These are phyloP conservation scores for Apodemus agrarius DNA, from an alignment of 2,797 vertebrate genomes.

Conservation along the genomic window DNA sequence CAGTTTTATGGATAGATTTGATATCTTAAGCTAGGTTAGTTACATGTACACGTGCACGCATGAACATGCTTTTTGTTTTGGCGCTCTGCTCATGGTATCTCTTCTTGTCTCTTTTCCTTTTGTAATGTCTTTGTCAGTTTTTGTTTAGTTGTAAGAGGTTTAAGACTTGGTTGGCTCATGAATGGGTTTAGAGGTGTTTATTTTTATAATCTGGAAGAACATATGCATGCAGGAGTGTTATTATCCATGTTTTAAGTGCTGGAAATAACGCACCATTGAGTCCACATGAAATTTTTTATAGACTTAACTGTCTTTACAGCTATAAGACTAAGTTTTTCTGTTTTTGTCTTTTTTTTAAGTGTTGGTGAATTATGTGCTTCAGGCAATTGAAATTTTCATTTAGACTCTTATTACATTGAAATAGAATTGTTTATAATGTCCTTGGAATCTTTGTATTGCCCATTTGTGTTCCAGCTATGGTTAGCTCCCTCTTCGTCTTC, in stretches of 20 bases:
- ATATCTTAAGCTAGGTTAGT: conserved; percentile 29
- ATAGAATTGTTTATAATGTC: neutral
- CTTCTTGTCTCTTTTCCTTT: neutral
- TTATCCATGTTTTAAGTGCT: conserved; percentile 15
- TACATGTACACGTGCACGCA: neutral
- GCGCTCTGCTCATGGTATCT: neutral
- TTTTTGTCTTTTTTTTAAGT: neutral
- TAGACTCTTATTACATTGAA: neutral
- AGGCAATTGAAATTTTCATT: neutral
- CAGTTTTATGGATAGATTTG: neutral
- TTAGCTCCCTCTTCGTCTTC: neutral
- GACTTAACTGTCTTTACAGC: neutral
- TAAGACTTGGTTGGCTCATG: neutral
- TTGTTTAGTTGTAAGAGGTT: neutral
- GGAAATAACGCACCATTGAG: neutral
- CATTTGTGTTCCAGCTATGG: neutral
- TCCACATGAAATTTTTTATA: neutral
- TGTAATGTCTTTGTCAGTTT: conserved; percentile 19
- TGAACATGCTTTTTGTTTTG: neutral
- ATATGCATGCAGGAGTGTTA: neutral
- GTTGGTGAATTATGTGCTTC: conserved; percentile 26
- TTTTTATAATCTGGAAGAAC: neutral
- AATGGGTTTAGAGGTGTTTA: neutral
- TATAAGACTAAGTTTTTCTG: neutral
- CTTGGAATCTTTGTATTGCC: neutral